Evolutionary conservation across 2,888 invertebrate genomes (phyloP), one percentile per base, ranked within the genome.

Genomic region (Tinea trinotella): DNA sequence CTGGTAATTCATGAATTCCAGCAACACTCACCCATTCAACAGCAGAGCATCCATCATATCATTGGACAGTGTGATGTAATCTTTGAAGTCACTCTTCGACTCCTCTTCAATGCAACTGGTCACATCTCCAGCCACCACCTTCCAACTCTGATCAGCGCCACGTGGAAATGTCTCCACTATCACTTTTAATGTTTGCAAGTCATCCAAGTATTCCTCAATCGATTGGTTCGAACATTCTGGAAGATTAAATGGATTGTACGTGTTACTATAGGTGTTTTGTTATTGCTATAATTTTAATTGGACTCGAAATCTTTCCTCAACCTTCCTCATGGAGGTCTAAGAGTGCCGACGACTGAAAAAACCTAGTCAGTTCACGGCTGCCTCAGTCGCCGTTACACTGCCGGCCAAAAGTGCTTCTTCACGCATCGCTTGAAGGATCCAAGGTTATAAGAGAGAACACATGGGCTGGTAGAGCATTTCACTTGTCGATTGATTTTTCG

Each of bases 11-110:
- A 44, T 13, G n/a, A 12, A 7, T 13, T n/a, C n/a, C 15, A 7
- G 6, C 44, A 44, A 15, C 9, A 53, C 68, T 88, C 75, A 94
- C 94, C 92, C 91, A 68, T 93, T 91, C 83, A 93, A 89, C 46
- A 93, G 87, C 48, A 93, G 81, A 1, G 92, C 92, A 19, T 90
- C 87, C 64, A 91, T 86, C 59, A 89, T 76, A 57, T 88, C 82
- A 58, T 85, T 85, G 0, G 91, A 88, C 52, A 88, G 70, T 0
- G 85, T 81, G 22, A 90, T 71, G 58, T 87, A 88, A 60, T 86
- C 88, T 60, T 78, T 82, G 6, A 88, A 87, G 64, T 88, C 87
- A 48, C 89, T 89, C 53, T 78, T 78, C 54, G 87, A 86, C 56
- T 87, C 83, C 0, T 75, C 77, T 1, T 84, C 74, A 0, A 84